Conservation (phyloP, 2,888 invertebrate species). For the Agriopis marginaria region DNA sequence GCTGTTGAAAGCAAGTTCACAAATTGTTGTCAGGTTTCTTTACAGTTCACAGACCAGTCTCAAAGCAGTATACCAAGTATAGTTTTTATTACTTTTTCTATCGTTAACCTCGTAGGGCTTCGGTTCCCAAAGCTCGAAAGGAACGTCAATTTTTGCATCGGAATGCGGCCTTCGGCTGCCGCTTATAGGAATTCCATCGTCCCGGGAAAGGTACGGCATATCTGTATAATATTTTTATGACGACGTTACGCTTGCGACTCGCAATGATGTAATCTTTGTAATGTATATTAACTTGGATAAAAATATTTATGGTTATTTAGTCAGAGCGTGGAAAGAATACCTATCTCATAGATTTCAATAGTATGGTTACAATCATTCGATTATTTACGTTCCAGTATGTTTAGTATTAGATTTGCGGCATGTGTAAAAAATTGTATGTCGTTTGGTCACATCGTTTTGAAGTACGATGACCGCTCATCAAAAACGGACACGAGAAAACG, state of each 20-base stretch:
- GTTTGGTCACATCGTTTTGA: too few relatives aligned
- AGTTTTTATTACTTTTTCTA: neutral
- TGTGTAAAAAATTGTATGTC: too few relatives aligned
- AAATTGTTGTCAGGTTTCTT: too few relatives aligned
- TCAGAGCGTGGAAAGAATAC: neutral
- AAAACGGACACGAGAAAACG: too few relatives aligned
- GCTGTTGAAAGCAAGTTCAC: too few relatives aligned
- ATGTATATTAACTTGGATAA: constrained; percentile 7
- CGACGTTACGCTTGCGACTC: constrained; percentile 26
- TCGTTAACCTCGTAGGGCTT: constrained; percentile 4
- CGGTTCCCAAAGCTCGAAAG: constrained; percentile 34
- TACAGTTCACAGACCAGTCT: neutral
- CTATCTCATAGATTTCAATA: too few relatives aligned
- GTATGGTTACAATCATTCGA: too few relatives aligned
- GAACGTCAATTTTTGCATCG: constrained; percentile 61
- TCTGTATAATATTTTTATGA: constrained; percentile 36
- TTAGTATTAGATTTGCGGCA: too few relatives aligned
- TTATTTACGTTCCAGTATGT: too few relatives aligned
- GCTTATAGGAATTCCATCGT: constrained; percentile 57
- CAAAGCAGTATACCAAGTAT: neutral
- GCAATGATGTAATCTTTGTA: constrained; percentile 9
- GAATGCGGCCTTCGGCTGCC: constrained; percentile 48
- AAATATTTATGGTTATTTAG: constrained; percentile 7
- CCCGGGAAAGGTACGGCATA: constrained; percentile 36
- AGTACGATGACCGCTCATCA: too few relatives aligned